These are phyloP conservation scores for Aptenodytes forsteri DNA, from an alignment of 2,113 vertebrate genomes.

Conservation along the genomic window DNA sequence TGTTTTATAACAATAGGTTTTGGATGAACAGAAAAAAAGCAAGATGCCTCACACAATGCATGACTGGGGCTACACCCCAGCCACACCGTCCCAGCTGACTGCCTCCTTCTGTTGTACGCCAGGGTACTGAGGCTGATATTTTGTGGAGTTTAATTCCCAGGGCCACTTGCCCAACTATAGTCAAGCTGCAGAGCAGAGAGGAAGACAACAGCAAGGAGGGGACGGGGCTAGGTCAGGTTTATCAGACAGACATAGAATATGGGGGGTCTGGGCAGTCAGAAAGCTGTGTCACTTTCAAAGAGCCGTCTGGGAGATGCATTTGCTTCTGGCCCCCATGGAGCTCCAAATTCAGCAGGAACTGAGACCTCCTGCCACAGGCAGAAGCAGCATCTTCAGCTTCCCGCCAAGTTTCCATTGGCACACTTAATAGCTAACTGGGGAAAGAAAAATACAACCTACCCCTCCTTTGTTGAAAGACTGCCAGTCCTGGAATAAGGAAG, in stretches of 20 bases:
- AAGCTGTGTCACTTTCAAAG: neutral
- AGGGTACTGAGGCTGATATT: neutral
- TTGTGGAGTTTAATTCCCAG: neutral
- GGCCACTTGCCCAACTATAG: neutral
- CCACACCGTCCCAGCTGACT: neutral
- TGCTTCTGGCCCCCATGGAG: neutral
- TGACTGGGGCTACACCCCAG: neutral
- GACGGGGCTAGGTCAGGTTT: neutral
- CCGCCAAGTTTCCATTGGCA: constrained; percentile 64
- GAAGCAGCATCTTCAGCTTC: constrained; percentile 19
- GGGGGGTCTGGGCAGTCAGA: neutral
- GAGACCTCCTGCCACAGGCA: neutral
- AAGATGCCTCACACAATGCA: neutral
- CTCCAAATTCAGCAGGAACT: neutral
- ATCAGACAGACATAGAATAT: neutral
- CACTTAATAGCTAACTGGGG: constrained; percentile 39
- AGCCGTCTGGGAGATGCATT: neutral
- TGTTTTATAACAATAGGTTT: neutral
- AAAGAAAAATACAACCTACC: constrained; percentile 58
- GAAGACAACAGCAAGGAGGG: neutral
- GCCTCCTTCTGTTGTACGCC: neutral
- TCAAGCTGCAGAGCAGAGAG: neutral
- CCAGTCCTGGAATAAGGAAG: constrained; percentile 36
- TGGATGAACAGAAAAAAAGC: neutral
- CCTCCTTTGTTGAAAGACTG: constrained; percentile 45